Evolutionary conservation across 2,888 invertebrate genomes (phyloP).

Genomic region (Zhengitettix transpicula): DNA sequence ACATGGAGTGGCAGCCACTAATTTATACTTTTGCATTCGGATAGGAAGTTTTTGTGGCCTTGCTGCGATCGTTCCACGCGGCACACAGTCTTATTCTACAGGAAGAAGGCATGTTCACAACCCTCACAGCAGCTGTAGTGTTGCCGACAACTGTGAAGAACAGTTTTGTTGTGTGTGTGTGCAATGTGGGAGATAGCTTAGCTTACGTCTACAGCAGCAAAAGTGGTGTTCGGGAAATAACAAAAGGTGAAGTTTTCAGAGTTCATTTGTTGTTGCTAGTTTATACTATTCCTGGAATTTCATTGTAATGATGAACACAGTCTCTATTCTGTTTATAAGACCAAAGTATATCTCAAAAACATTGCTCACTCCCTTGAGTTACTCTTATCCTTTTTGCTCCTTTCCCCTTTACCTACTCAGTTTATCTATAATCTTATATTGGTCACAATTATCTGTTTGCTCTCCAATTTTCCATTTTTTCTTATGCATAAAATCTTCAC

Average conservation of each 20-base stretch:
- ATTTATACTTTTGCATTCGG: background rate
- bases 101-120: constrained; percentile 67
- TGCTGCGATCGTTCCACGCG: constrained; percentile 65
- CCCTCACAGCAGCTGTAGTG: constrained; percentile 64
- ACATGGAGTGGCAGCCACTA: background rate
- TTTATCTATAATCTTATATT: too few relatives aligned
- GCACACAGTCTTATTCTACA: constrained; percentile 72
- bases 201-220: constrained; percentile 69
- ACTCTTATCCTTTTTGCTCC: too few relatives aligned
- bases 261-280: background rate
- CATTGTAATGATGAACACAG: too few relatives aligned
- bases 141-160: constrained; percentile 35
- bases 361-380: too few relatives aligned
- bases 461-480: too few relatives aligned
- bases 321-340: too few relatives aligned
- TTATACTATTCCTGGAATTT: background rate
- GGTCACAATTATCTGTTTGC: too few relatives aligned
- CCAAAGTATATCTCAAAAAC: too few relatives aligned
- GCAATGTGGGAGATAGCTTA: constrained; percentile 77
- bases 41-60: constrained; percentile 57
- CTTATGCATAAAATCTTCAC: too few relatives aligned
- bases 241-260: constrained; percentile 19
- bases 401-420: too few relatives aligned
- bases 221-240: constrained; percentile 68
- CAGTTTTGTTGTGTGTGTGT: constrained; percentile 59